Conservation (phyloP, 2,888 invertebrate species). For the Drosophila neutralis region DNA sequence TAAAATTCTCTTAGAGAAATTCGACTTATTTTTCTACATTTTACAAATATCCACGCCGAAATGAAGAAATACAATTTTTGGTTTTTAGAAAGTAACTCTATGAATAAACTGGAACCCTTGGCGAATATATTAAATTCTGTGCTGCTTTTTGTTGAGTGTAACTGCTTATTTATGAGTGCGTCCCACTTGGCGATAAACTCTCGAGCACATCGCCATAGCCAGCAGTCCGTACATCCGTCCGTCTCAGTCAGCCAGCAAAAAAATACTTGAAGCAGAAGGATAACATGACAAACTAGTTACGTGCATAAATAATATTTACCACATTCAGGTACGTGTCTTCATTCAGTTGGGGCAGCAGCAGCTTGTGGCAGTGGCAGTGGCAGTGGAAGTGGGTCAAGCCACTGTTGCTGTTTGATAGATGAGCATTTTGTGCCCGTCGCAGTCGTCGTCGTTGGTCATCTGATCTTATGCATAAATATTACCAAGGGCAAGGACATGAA, state of each 20-base stretch:
- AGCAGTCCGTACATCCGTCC: background rate
- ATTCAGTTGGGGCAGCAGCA: background rate
- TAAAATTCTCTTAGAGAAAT: no score
- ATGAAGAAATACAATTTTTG: fast-evolving
- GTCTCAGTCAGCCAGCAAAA: conserved; percentile 18
- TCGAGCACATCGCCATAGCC: conserved; percentile 39
- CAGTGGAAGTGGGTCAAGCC: background rate
- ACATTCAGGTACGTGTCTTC: conserved; percentile 45
- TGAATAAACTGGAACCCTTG: background rate
- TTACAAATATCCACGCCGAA: background rate
- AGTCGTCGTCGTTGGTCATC: conserved; percentile 10
- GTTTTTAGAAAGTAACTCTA: background rate
- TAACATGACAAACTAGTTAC: conserved; percentile 78
- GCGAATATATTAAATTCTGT: background rate
- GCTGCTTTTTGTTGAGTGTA: background rate
- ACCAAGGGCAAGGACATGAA: conserved; percentile 45
- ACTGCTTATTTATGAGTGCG: conserved; percentile 37
- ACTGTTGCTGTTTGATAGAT: conserved; percentile 62
- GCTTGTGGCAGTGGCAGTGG: background rate
- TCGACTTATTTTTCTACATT: background rate
- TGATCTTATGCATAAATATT: conserved; percentile 77
- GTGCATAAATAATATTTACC: conserved; percentile 76
- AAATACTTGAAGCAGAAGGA: conserved; percentile 60
- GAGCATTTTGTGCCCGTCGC: conserved; percentile 49
- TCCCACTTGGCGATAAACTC: conserved; percentile 49